These are phyloP conservation scores for Plagiodera versicolora DNA, from an alignment of 2,888 invertebrate genomes.

Conservation along the genomic window DNA sequence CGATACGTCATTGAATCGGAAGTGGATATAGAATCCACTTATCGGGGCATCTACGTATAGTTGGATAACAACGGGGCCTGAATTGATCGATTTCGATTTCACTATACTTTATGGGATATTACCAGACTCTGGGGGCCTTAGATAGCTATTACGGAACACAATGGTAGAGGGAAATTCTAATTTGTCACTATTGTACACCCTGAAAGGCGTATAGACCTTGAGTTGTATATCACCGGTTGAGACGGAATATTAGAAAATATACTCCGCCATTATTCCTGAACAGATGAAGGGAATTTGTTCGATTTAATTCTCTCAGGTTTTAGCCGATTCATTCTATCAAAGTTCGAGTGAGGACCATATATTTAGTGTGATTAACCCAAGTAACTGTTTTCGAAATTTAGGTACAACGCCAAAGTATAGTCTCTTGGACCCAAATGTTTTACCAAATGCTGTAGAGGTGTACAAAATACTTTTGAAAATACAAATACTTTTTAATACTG, in stretches of 20 bases:
- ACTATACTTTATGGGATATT: background rate
- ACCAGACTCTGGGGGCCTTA: conserved; percentile 1
- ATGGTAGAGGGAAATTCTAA: conserved; percentile 23
- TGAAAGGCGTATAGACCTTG: conserved; percentile 20
- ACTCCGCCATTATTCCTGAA: too few species aligned
- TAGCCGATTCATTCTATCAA: background rate
- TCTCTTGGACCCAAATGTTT: too few species aligned
- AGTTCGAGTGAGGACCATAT: too few species aligned
- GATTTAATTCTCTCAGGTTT: background rate
- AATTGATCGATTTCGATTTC: background rate
- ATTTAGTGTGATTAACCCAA: too few species aligned
- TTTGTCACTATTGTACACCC: conserved; percentile 26
- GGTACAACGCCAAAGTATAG: too few species aligned
- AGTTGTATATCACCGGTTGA: background rate
- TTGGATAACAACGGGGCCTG: background rate
- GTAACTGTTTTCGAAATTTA: too few species aligned
- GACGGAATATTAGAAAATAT: background rate
- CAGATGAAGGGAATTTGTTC: background rate
- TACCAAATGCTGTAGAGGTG: too few species aligned
- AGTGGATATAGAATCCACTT: background rate
- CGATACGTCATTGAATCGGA: background rate
- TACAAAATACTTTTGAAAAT: too few species aligned
- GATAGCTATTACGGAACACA: conserved; percentile 20
- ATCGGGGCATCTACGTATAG: background rate
- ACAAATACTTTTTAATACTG: too few species aligned